phyloP scores from a whole-genome alignment of 2,113 vertebrate species.

The Alethe castanea region DNA sequence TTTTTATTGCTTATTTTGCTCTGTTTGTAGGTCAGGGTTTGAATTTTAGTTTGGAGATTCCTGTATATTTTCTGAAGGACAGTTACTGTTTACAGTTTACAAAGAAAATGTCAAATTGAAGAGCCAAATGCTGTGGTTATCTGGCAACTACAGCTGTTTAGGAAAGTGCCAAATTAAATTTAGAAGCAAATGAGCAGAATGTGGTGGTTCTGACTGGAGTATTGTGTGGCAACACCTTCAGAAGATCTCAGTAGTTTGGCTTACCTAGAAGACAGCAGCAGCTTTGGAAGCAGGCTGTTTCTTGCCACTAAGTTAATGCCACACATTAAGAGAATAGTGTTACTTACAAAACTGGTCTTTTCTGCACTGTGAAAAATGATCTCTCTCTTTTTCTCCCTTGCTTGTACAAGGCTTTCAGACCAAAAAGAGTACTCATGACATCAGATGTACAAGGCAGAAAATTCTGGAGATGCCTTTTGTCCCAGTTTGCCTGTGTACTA shows the following conservation, averaged over 20 bases:
- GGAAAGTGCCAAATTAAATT: neutral
- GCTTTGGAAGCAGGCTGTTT: neutral
- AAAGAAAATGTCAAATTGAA: neutral
- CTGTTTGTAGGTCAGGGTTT: neutral
- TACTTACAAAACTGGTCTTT: neutral
- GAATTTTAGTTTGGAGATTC: neutral
- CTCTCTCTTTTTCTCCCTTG: neutral
- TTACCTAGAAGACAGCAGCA: neutral
- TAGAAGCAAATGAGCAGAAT: neutral
- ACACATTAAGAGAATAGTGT: neutral
- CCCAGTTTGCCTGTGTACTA: neutral
- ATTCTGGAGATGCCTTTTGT: neutral
- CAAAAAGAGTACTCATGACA: neutral
- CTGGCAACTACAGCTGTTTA: neutral
- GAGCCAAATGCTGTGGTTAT: neutral
- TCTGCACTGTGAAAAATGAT: rapidly evolving
- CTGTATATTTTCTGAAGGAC: neutral
- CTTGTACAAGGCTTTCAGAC: neutral
- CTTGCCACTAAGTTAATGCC: neutral
- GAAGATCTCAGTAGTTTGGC: neutral
- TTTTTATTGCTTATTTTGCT: neutral
- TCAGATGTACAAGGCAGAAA: neutral
- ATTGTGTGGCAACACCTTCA: neutral
- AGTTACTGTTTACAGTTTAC: neutral
- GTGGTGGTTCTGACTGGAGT: neutral